Evolutionary conservation across 2,888 invertebrate species (phyloP).

Genomic region (Portevinia maculata): DNA sequence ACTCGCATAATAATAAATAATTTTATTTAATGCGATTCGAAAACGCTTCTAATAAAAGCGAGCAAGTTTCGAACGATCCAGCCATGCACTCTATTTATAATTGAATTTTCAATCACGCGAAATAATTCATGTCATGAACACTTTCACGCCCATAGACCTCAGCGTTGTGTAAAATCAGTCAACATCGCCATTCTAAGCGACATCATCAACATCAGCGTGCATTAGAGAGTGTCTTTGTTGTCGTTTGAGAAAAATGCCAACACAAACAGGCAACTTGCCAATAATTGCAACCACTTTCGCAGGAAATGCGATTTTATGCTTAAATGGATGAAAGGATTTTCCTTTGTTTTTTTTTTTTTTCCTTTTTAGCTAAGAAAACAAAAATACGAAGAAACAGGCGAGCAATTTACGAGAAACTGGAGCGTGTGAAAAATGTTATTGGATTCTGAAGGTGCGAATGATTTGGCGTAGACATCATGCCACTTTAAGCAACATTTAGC

Average conservation of each 20-base stretch:
- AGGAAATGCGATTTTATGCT: constrained; percentile 60
- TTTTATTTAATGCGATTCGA: no score
- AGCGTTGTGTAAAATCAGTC: constrained; percentile 45
- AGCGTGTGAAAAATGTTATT: constrained; percentile 51
- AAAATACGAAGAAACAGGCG: constrained; percentile 21
- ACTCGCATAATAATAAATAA: no score
- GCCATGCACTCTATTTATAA: constrained; percentile 13
- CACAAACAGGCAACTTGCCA: constrained; percentile 58
- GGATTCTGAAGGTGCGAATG: neutral
- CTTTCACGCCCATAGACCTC: constrained; percentile 43
- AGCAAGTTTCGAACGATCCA: neutral
- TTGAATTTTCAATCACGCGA: constrained; percentile 54
- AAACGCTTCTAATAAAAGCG: no score
- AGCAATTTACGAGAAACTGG: constrained; percentile 33
- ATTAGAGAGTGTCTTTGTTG: constrained; percentile 23
- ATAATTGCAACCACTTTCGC: constrained; percentile 53
- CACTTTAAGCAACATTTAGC: neutral
- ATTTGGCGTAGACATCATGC: neutral
- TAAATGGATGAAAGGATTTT: constrained; percentile 57
- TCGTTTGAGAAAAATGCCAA: constrained; percentile 22
- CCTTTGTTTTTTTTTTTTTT: constrained; percentile 22
- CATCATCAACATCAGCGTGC: constrained; percentile 19
- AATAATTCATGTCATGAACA: constrained; percentile 32
- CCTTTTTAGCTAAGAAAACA: constrained; percentile 8
- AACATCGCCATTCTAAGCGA: constrained; percentile 14